Evolutionary conservation across 1,140 invertebrate genomes (phyloP), one percentile per base, ranked within the genome.

Genomic region (Hycleus cichorii): DNA sequence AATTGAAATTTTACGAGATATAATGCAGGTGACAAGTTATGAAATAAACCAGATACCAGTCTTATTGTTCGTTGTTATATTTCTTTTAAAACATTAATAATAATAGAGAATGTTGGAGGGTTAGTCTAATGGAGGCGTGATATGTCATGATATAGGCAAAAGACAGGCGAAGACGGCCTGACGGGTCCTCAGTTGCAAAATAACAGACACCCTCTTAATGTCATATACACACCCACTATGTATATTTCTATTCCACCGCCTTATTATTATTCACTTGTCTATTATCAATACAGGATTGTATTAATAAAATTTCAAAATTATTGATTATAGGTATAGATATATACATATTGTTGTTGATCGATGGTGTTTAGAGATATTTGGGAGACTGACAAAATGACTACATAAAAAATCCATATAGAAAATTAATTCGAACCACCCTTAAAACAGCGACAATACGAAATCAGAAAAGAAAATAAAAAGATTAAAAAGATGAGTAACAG

Each of bases 401-500:
- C 40, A 57, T 43, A 55, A 60, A 57, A 60, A 60, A 56, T 61
- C 53, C 53, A 57, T 57, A 61, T 53, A 61, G 54, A 61, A 61
- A 61, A 60, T 60, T 56, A 60, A 60, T 60, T 60, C 59, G 40
- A 32, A 25, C 27, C 52, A 60, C 53, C 59, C 59, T 49, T 18
- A 47, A 57, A 50, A 42, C 47, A 39, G 27, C 58, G 48, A 44
- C 52, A 50, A 27, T 26, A 43, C 49, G 38, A 57, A 58, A 58
- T 62, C 51, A 45, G 55, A 57, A 58, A 52, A 62, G 60, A 62
- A 62, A 62, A 62, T 57, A 58, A 62, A 62, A 62, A 62, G 60
- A 62, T 62, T 62, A 62, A 62, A 62, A 58, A 62, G 60, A 62
- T 62, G 60, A 62, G 56, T 62, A 62, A 62, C 50, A 58, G 51